Evolutionary conservation across 2,797 vertebrate species (phyloP).

Genomic region (Malurus splendens): DNA sequence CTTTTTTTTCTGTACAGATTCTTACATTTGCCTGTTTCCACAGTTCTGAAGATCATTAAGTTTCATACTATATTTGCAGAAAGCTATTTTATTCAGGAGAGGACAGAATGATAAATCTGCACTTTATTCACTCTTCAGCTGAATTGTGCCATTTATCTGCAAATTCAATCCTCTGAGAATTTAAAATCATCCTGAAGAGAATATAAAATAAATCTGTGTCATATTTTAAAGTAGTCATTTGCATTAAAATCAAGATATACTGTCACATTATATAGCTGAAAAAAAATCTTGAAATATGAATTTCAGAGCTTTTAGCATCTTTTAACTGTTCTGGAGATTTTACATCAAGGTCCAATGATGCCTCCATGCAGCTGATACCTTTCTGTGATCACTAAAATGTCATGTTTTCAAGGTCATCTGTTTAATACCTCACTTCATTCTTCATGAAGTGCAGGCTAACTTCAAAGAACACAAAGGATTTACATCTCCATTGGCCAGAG

Average conservation of each 20-base stretch:
- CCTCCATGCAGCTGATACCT: not conserved
- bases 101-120: not conserved
- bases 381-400: not conserved
- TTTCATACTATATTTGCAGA: not conserved
- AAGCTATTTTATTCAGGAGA: not conserved
- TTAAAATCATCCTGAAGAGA: not conserved
- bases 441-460: not conserved
- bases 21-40: not conserved
- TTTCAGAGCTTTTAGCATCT: not conserved
- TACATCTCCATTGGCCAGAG: not conserved
- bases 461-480: not conserved
- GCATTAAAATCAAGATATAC: not conserved
- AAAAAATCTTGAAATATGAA: not conserved
- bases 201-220: not conserved
- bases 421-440: not conserved
- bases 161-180: not conserved
- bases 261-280: not conserved
- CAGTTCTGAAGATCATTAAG: not conserved
- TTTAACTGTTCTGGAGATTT: not conserved
- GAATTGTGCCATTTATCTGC: not conserved
- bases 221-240: not conserved
- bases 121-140: not conserved
- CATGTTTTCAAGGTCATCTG: not conserved
- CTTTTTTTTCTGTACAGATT: not conserved
- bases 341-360: not conserved